phyloP scores from a whole-genome alignment of 1,140 invertebrate genomes.

The Heterodera carotae region DNA sequence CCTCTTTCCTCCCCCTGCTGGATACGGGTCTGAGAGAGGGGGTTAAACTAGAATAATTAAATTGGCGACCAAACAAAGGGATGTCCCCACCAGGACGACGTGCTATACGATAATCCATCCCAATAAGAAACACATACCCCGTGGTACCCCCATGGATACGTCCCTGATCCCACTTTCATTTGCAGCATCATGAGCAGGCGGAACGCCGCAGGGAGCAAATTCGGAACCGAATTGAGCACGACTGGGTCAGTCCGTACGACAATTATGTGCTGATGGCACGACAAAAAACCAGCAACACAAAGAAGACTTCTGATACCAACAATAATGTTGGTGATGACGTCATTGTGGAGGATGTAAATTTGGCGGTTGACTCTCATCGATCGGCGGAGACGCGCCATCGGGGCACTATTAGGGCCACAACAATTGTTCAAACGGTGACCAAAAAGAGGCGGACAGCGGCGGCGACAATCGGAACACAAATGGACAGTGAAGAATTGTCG shows the following conservation, averaged over 20 bases:
- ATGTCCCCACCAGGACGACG: too few relatives aligned
- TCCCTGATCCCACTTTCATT: background rate
- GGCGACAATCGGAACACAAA: background rate
- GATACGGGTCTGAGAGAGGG: too few relatives aligned
- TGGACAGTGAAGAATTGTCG: background rate
- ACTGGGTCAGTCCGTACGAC: slow-evolving; percentile 42
- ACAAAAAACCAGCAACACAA: slow-evolving; percentile 10
- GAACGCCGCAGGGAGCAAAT: background rate
- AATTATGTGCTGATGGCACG: slow-evolving; percentile 27
- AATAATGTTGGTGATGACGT: background rate
- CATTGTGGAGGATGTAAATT: background rate
- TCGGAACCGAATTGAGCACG: background rate
- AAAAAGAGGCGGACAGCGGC: too few relatives aligned
- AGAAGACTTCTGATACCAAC: too few relatives aligned
- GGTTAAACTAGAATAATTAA: too few relatives aligned
- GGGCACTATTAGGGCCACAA: background rate
- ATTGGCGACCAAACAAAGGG: too few relatives aligned
- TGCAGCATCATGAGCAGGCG: background rate
- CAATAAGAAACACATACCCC: too few relatives aligned
- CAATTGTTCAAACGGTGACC: background rate
- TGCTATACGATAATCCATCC: too few relatives aligned
- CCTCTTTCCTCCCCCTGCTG: too few relatives aligned
- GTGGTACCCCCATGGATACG: too few relatives aligned
- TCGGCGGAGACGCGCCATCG: background rate
- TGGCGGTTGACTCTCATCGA: background rate